Base-by-base conservation (phyloP, 2,797 vertebrate genomes). In the Ficedula albicollis region DNA sequence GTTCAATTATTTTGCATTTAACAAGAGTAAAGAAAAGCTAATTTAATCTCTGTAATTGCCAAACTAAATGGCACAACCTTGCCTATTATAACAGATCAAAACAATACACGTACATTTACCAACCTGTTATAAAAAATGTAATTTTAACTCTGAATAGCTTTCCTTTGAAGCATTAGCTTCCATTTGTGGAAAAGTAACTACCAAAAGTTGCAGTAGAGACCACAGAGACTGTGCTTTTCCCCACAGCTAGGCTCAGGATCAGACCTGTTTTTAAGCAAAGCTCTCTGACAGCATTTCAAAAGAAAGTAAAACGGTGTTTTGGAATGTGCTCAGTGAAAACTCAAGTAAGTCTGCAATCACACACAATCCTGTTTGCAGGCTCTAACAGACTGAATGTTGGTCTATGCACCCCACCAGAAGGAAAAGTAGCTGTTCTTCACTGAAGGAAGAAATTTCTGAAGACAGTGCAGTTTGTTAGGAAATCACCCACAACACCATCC, bases 1-100 rank as follows among this genome's bases (percentile, higher is more conserved):
- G 19, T 70, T 93, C 89, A 91, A 88, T 93, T 93, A 93, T 79
- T 78, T 88, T 56, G 30, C 67, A 74, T 90, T 95, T 91, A 91
- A 76, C 51, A 73, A 64, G 84, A 88, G 83, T 74, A 91, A 94
- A 83, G 60, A 48, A 86, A 94, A 95, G 86, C 18, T 19, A 86
- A 94, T 85, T 95, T 87, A 60, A 90, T 76, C 74, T 88, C 25
- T 64, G 34, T 93, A 87, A 94, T 32, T 84, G 87, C 52, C 72
- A 84, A 91, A 88, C 60, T 70, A 88, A 94, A 84, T 64, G 38
- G 79, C 74, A 88, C 44, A 32, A 82, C 56, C 30, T 79, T 74
- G 55, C 32, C 80, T 73, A 60, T 56, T 93, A 44, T 2, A 86
- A 69, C 26, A 81, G 83, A 93, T 79, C 54, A 90, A 94, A 92